Conservation (phyloP, 2,888 invertebrate genomes). For the Rhamphomyia laevipes region DNA sequence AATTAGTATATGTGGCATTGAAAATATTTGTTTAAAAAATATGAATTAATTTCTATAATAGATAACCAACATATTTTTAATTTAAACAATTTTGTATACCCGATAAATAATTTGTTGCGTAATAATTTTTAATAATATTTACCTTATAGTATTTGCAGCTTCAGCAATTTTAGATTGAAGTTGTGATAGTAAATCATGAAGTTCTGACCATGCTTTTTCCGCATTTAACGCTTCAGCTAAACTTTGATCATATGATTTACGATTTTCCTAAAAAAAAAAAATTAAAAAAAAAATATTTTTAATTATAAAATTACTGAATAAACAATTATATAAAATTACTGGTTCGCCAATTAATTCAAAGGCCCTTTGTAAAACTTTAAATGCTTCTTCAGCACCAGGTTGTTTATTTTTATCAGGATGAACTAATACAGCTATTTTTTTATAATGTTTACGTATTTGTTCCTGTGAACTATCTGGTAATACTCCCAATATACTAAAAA, state of each 20-base stretch:
- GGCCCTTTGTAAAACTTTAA: constrained; percentile 89
- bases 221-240: constrained; percentile 65
- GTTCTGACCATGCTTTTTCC: constrained; percentile 79
- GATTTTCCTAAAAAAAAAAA: constrained; percentile 57
- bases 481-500: constrained; percentile 69
- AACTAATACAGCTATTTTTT: constrained; percentile 84
- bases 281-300: not conserved
- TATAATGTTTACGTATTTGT: constrained; percentile 88
- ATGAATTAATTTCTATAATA: too few species aligned
- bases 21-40: too few species aligned
- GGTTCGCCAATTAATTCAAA: constrained; percentile 91
- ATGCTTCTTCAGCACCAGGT: constrained; percentile 91
- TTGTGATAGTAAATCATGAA: constrained; percentile 76
- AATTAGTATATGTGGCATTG: too few species aligned
- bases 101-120: too few species aligned
- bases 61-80: too few species aligned
- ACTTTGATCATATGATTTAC: constrained; percentile 60
- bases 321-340: constrained; percentile 38
- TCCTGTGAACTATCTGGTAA: constrained; percentile 80
- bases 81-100: too few species aligned
- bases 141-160: constrained; percentile 80
- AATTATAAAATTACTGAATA: constrained; percentile 28
- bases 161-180: constrained; percentile 89
- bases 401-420: constrained; percentile 95
- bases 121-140: too few species aligned